Evolutionary conservation across 2,797 vertebrate species (phyloP).

Genomic region (Pangasius larnaudii): DNA sequence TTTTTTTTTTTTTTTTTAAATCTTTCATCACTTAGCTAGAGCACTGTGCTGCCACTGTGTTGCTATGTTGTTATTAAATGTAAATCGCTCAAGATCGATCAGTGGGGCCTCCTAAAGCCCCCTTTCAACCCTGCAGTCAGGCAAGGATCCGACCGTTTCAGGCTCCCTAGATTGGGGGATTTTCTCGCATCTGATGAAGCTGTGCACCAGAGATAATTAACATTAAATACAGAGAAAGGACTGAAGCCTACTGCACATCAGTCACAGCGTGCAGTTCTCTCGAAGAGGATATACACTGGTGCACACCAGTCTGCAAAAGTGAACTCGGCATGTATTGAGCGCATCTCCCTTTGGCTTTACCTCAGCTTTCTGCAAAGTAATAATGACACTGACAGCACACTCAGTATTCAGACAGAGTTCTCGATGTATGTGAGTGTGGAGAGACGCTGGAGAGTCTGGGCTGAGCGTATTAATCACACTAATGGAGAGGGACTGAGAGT

Average conservation of each 20-base stretch:
- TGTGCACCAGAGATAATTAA: not conserved
- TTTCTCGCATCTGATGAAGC: slow-evolving; percentile 37
- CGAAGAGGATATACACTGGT: not conserved
- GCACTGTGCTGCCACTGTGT: not conserved
- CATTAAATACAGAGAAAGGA: not conserved
- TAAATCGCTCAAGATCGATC: slow-evolving; percentile 40
- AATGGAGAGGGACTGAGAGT: slow-evolving; percentile 18
- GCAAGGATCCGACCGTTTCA: not conserved
- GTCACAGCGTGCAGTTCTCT: not conserved
- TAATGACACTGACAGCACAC: slow-evolving; percentile 19
- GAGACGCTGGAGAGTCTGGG: slow-evolving; percentile 15
- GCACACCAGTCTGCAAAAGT: not conserved
- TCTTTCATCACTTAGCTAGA: slow-evolving; percentile 22
- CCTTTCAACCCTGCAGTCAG: not conserved
- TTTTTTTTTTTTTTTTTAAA: not conserved
- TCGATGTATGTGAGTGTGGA: not conserved
- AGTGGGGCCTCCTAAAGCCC: slow-evolving; percentile 25
- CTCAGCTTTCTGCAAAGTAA: slow-evolving; percentile 9
- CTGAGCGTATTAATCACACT: slow-evolving; percentile 22
- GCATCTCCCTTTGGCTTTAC: not conserved
- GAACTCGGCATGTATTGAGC: not conserved
- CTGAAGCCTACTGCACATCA: not conserved
- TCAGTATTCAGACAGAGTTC: slow-evolving; percentile 41
- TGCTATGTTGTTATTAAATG: slow-evolving; percentile 36
- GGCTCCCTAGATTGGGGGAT: slow-evolving; percentile 44